Evolutionary conservation across 2,888 invertebrate genomes (phyloP).

Genomic region (Xylota segnis): DNA sequence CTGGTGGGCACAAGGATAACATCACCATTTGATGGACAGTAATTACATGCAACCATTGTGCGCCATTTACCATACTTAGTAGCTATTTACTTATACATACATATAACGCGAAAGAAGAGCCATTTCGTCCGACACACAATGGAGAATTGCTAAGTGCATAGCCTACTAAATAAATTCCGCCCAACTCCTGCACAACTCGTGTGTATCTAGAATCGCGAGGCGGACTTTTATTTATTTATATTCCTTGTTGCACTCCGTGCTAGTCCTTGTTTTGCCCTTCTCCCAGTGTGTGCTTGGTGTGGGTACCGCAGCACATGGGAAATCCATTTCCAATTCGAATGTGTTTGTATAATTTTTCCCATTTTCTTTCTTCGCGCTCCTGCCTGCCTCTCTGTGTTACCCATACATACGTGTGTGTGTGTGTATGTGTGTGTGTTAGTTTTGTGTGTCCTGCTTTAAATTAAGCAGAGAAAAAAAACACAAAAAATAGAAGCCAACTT

Average conservation of each 20-base stretch:
- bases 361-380: neutral
- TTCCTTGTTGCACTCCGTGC: constrained; percentile 15
- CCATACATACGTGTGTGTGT: too few species aligned
- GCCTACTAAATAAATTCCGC: constrained; percentile 43
- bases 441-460: constrained; percentile 8
- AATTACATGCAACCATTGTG: constrained; percentile 39
- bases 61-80: constrained; percentile 50
- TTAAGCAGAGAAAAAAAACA: constrained; percentile 5
- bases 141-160: constrained; percentile 41
- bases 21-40: constrained; percentile 54
- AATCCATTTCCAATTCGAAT: constrained; percentile 39
- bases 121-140: constrained; percentile 19
- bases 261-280: neutral
- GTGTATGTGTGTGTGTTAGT: neutral
- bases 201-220: constrained; percentile 5
- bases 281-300: too few species aligned
- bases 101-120: neutral
- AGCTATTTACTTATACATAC: constrained; percentile 17
- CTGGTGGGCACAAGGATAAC: constrained; percentile 15
- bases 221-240: constrained; percentile 41
- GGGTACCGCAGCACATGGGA: constrained; percentile 5
- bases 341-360: neutral
- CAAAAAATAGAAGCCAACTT: neutral
- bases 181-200: neutral
- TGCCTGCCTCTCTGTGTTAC: neutral